Base-by-base conservation (phyloP, 2,888 invertebrate genomes). In the Campoplex nolae region DNA sequence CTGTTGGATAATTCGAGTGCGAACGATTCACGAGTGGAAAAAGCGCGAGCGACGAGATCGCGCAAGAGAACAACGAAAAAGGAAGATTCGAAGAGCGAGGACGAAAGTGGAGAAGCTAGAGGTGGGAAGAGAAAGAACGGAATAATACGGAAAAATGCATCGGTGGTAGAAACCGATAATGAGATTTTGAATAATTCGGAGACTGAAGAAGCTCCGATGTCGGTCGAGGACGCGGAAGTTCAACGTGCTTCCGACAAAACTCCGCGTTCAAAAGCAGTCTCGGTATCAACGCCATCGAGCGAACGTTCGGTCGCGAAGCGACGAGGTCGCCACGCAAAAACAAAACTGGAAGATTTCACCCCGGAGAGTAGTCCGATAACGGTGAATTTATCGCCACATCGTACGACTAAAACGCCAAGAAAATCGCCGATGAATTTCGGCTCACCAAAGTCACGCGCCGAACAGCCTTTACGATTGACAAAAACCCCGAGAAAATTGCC, bases 321-420 rank as follows among this genome's bases (percentile, higher is more conserved):
- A 51, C 82, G 85, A 8, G 68, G 18, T 9, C 81, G 85, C 13
- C 67, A 28, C 0, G 18, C 32, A 0, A 83, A 84, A 70, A 45
- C 76, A 28, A 65, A 86, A 0, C 79, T 77, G 13, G 79, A 74
- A 45, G 84, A 88, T 74, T 85, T 90, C 9, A 92, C 93, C 54
- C 92, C 92, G 45, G 90, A 92, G 58, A 92, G 90, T 70, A 93
- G 92, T 78, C 92, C 92, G 8, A 89, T 92, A 45, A 89, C 88
- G 16, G 88, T 92, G 4, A 89, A 78, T 86, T 81, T 91, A 2
- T 89, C 92, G 11, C 92, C 92, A 16, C 91, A 91, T 80, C 91
- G 92, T 35, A 90, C 91, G 0, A 89, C 86, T 0, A 93, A 92
- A 73, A 93, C 91, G 0, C 92, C 92, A 0, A 90, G 90, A 85